Conservation (phyloP, 2,113 vertebrate species). For the Prunella himalayana region DNA sequence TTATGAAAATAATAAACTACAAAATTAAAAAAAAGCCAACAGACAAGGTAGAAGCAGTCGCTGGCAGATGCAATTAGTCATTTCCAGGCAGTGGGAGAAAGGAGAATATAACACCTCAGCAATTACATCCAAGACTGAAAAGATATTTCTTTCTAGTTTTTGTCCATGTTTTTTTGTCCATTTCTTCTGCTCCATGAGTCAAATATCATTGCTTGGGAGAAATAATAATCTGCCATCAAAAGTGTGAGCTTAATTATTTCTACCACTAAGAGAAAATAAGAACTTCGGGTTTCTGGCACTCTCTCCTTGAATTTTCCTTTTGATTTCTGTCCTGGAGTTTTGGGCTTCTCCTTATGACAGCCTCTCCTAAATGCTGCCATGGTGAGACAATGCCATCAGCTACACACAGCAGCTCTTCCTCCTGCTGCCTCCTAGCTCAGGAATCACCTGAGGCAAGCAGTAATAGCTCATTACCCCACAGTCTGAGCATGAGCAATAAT, state of each 20-base stretch:
- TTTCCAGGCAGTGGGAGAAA: not conserved
- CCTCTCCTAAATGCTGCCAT: not conserved
- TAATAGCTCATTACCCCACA: conserved; percentile 14
- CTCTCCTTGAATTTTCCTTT: not conserved
- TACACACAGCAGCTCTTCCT: not conserved
- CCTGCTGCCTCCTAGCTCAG: not conserved
- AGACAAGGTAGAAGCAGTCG: not conserved
- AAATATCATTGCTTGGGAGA: not conserved
- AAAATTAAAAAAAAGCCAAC: not conserved
- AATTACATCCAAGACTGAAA: not conserved
- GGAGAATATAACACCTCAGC: not conserved
- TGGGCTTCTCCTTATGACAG: not conserved
- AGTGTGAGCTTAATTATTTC: not conserved
- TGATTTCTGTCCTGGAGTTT: not conserved
- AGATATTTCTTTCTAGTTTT: not conserved
- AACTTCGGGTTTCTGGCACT: not conserved
- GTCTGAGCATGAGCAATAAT: not conserved
- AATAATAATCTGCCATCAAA: not conserved
- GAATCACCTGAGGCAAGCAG: not conserved
- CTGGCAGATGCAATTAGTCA: not conserved
- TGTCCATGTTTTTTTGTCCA: not conserved
- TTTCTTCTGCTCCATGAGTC: not conserved
- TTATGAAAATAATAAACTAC: not conserved
- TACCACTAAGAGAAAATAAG: not conserved
- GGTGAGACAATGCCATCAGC: not conserved